Base-by-base conservation (phyloP, 2,888 invertebrate species). In the Cataglyphis cursor region DNA sequence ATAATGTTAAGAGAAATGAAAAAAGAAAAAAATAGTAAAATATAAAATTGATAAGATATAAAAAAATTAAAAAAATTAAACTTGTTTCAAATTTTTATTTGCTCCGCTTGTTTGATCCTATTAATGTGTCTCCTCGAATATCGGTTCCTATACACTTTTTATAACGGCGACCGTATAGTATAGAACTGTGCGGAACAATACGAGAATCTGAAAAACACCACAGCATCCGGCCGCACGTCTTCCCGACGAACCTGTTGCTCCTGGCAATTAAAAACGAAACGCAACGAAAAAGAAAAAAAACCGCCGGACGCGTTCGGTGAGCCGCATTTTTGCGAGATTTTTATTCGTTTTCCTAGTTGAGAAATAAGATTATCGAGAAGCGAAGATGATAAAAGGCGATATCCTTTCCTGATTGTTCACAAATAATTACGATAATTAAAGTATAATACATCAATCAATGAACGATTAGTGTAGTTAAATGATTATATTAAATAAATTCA, bases 181-280 rank as follows among this genome's bases (percentile, higher is more conserved):
- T 28, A 28, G 41, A 74, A 44, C 64, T 41, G 41, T 59, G 44
- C 51, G n/a, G 54, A 82, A 76, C 76, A 51, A 66, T 78, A 64
- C 83, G 41, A 59, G 82, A 81, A 72, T 76, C 62, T 64, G 15
- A 64, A 72, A 21, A 64, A 54, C 68, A 81, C 61, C 28, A 41
- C 54, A 28, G 48, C 57, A 66, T 24, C 44, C 76, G 59, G 57
- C 61, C 35, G 73, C 66, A 38, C 62, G 66, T 73, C 73, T 81
- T 83, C 83, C 81, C 87, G 87, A 86, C 72, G 81, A 88, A 89
- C 89, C 89, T 89, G 89, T 89, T 89, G 89, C 89, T 89, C 88
- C 70, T 57, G 83, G 83, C 88, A 88, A 89, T 89, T 89, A 89
- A 85, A 90, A 87, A 84, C 83, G 81, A 82, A 74, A 75, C 78